Base-by-base conservation (phyloP, 2,113 vertebrate species). In the Poicephalus meyeri region DNA sequence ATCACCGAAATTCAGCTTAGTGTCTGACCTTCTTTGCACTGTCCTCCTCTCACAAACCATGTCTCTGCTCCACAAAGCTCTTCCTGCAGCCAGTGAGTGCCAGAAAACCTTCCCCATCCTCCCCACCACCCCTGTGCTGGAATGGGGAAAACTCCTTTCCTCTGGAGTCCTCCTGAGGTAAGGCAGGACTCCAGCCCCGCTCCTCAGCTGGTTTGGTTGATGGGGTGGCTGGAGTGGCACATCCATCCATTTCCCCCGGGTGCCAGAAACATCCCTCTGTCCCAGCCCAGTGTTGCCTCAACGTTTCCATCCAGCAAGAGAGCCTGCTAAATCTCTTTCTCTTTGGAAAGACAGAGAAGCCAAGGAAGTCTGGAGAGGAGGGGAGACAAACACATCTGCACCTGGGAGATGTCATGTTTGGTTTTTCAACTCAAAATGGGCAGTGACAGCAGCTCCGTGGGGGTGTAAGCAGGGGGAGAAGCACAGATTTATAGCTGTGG, bases 401-500 rank as follows among this genome's bases (percentile, higher is more conserved):
- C 95, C 95, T 97, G 95, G 96, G 95, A 95, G 88, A 95, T 96
- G 83, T 97, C 95, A 92, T 6, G 83, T 65, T 77, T 97, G 91
- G 84, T 95, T 96, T 95, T 97, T 61, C 92, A 84, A 50, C 91
- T 70, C 93, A 29, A 24, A 88, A 84, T 18, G 94, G 95, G 89
- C 94, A 97, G 83, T 88, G 94, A 96, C 95, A 96, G 95, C 91
- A 96, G 80, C 95, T 91, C 92, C 5, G 4, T 71, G 86, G 94
- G 95, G 86, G 87, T 3, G 47, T 69, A 55, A 89, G 91, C 25
- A 68, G 83, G 68, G 73, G 65, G 74, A 90, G 82, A 49, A 25
- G 79, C 31, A 70, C 74, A 88, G 97, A 97, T 97, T 97, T 97
- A 97, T 47, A 74, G 95, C 93, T 35, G 21, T 23, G 89, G 96